A percentile compares a stretch with the other conserved stretches of the same genome.
Conservation (phyloP, 2,113 vertebrate genomes). For the Oryzias javanicus region DNA sequence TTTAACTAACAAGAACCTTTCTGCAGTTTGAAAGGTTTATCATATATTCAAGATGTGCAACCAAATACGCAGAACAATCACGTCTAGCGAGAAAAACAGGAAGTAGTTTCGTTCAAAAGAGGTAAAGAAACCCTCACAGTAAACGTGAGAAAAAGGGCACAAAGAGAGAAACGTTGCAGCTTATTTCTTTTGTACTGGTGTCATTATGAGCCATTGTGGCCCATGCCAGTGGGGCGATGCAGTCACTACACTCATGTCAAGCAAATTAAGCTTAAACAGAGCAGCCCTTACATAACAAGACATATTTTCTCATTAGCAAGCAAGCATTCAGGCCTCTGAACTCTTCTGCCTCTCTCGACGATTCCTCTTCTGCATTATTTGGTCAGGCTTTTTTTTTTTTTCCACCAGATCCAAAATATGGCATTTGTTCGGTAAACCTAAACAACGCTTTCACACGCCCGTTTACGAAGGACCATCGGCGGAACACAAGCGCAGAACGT, state of each 20-base stretch:
- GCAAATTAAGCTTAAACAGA: conserved; percentile 65
- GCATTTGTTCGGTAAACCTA: not conserved
- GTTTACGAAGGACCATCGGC: conserved; percentile 26
- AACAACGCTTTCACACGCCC: conserved; percentile 33
- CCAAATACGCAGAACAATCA: too few relatives aligned
- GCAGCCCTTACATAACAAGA: conserved; percentile 60
- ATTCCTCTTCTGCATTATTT: conserved; percentile 53
- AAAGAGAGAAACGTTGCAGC: conserved; percentile 8
- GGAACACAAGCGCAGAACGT: conserved; percentile 29
- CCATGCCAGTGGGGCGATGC: conserved; percentile 35
- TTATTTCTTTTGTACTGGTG: conserved; percentile 24
- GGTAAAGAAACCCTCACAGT: not conserved
- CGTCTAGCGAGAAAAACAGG: not conserved
- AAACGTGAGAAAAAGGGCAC: not conserved
- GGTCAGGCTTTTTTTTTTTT: not conserved
- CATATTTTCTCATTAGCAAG: conserved; percentile 69
- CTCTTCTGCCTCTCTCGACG: conserved; percentile 35
- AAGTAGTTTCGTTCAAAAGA: not conserved
- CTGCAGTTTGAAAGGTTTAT: too few relatives aligned
- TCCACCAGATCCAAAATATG: conserved; percentile 12
- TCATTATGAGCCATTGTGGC: conserved; percentile 24
- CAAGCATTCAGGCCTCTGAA: conserved; percentile 31
- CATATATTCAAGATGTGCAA: too few relatives aligned
- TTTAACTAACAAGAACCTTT: too few relatives aligned
- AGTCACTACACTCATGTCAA: conserved; percentile 53